phyloP scores from a whole-genome alignment of 2,888 invertebrate species.

The Hirudinaria manillensis region DNA sequence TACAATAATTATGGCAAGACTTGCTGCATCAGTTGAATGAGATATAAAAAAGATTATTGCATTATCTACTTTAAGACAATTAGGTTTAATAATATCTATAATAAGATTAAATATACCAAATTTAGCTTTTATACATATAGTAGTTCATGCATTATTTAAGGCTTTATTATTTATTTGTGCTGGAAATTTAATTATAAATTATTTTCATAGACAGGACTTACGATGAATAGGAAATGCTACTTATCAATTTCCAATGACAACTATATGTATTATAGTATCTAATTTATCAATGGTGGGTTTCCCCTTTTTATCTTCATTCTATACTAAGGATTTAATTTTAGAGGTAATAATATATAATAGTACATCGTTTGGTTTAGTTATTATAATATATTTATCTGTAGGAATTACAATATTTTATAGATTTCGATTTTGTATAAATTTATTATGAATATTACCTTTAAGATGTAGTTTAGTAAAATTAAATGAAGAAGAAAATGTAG shows the following conservation, averaged over 20 bases:
- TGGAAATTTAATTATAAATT: constrained; percentile 65
- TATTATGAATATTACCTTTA: constrained; percentile 32
- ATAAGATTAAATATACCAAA: constrained; percentile 59
- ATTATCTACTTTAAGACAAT: constrained; percentile 69
- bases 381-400: constrained; percentile 36
- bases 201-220: constrained; percentile 65
- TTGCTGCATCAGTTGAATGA: constrained; percentile 51
- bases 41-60: constrained; percentile 76
- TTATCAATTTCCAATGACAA: constrained; percentile 42
- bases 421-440: constrained; percentile 34
- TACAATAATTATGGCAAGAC: constrained; percentile 50
- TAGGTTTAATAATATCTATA: constrained; percentile 68
- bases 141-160: constrained; percentile 71
- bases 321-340: constrained; percentile 47
- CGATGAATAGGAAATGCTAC: constrained; percentile 52
- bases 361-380: constrained; percentile 29
- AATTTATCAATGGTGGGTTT: constrained; percentile 43
- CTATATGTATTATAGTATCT: constrained; percentile 39
- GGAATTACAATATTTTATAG: constrained; percentile 38
- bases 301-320: constrained; percentile 47
- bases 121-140: constrained; percentile 68
- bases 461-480: constrained; percentile 15
- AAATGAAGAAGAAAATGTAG: constrained; percentile 24
- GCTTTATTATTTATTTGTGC: constrained; percentile 70
- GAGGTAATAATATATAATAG: constrained; percentile 36